Evolutionary conservation across 2,888 invertebrate genomes (phyloP), one percentile per base, ranked within the genome.

Genomic region (Eupsilia transversa): DNA sequence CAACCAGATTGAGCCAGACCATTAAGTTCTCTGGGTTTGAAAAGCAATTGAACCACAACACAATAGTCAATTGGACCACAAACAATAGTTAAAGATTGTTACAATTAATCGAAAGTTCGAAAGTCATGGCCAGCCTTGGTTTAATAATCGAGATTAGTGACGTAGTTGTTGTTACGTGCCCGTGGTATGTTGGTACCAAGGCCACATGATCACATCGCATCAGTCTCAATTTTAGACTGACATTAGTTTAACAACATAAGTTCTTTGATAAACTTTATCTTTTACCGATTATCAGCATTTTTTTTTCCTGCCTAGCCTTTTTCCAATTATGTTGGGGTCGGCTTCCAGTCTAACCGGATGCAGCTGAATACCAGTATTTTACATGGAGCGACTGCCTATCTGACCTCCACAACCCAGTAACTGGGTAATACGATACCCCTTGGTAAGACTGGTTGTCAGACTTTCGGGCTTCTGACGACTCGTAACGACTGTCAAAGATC

Each of bases 241-340:
- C n/a, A 66, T 9, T 38, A 10, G 56, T 56, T 38, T 17, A n/a
- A 41, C 17, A 67, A 57, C 14, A 66, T 4, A 27, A 52, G 7
- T 38, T n/a, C n/a, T n/a, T n/a, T 54, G 54, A 66, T 56, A 54
- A 56, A 23, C 14, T 43, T 27, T 27, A 72, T 72, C 41, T 35
- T 56, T 17, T 27, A 54, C 14, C 20, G n/a, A 67, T 46, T 46
- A 30, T 17, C 46, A 23, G n/a, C 49, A 70, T n/a, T n/a, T n/a
- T n/a, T n/a, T n/a, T n/a, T n/a, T n/a, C n/a, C n/a, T n/a, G n/a
- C n/a, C n/a, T n/a, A n/a, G n/a, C n/a, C n/a, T n/a, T n/a, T n/a
- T n/a, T n/a, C n/a, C n/a, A n/a, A n/a, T n/a, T n/a, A n/a, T n/a
- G n/a, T n/a, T n/a, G n/a, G n/a, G n/a, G n/a, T n/a, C n/a, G n/a